Evolutionary conservation across 2,888 invertebrate genomes (phyloP).

Genomic region (Himalopsyche anomala): DNA sequence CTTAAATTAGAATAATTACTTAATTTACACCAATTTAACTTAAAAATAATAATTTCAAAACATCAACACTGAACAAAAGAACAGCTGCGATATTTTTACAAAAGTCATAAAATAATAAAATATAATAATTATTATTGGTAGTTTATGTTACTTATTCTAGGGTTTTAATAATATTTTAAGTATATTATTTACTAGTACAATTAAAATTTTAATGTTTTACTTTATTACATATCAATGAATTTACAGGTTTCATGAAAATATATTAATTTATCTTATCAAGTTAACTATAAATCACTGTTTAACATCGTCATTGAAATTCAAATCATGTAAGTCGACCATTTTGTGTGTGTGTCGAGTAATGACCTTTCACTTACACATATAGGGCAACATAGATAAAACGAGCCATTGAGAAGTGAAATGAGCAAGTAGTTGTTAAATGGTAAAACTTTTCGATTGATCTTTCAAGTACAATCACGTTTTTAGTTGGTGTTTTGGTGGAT

Average conservation of each 20-base stretch:
- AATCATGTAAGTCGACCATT: too few relatives aligned
- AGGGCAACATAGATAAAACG: too few relatives aligned
- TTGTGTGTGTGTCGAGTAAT: too few relatives aligned
- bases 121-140: slow-evolving; percentile 9
- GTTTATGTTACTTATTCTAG: background rate
- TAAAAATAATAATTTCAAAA: slow-evolving; percentile 12
- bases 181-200: background rate
- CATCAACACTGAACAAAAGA: slow-evolving; percentile 15
- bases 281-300: background rate
- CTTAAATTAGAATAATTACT: slow-evolving; percentile 64
- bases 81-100: slow-evolving; percentile 1
- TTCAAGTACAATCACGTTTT: too few relatives aligned
- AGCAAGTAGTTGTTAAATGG: too few relatives aligned
- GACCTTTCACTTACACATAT: too few relatives aligned
- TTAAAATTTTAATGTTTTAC: background rate
- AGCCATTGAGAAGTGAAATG: too few relatives aligned
- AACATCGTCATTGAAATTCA: too few relatives aligned
- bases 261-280: slow-evolving; percentile 1
- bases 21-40: slow-evolving; percentile 7
- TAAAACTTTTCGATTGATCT: too few relatives aligned
- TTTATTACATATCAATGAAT: slow-evolving; percentile 28
- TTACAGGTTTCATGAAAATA: slow-evolving; percentile 19
- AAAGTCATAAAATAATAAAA: background rate
- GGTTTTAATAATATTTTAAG: slow-evolving; percentile 11
- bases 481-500: too few relatives aligned